Conservation (phyloP, 2,797 vertebrate genomes). For the Taeniopygia guttata region DNA sequence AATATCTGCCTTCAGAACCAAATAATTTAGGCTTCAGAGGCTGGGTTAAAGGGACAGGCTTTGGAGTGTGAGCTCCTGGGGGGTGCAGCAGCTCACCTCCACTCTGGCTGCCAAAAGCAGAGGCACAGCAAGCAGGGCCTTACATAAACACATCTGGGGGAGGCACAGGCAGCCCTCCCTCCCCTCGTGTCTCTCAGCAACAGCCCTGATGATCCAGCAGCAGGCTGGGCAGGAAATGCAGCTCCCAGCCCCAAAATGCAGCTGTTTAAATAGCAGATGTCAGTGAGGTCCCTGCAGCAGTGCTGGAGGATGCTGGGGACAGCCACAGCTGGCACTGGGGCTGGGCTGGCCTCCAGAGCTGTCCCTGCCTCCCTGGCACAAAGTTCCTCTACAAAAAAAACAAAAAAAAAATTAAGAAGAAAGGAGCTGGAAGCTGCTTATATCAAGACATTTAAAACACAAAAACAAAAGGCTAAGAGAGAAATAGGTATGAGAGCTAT, state of each 20-base stretch:
- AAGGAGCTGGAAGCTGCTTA: not conserved
- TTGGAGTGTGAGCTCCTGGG: not conserved
- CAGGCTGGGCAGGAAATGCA: not conserved
- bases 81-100: not conserved
- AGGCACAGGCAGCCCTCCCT: not conserved
- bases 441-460: not conserved
- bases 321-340: not conserved
- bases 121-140: not conserved
- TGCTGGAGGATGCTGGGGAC: not conserved
- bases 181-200: not conserved
- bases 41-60: not conserved
- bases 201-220: not conserved
- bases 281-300: not conserved
- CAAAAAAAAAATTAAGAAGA: not conserved
- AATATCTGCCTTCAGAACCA: not conserved
- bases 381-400: no score
- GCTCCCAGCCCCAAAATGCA: not conserved
- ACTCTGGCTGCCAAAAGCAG: rapidly evolving
- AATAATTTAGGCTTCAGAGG: not conserved
- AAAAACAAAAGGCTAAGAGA: no score
- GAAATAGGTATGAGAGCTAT: no score
- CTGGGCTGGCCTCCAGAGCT: not conserved
- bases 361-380: not conserved
- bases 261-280: not conserved
- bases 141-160: rapidly evolving